These are phyloP conservation scores for Pelosia muscerda DNA, from an alignment of 2,888 invertebrate genomes.

Conservation along the genomic window DNA sequence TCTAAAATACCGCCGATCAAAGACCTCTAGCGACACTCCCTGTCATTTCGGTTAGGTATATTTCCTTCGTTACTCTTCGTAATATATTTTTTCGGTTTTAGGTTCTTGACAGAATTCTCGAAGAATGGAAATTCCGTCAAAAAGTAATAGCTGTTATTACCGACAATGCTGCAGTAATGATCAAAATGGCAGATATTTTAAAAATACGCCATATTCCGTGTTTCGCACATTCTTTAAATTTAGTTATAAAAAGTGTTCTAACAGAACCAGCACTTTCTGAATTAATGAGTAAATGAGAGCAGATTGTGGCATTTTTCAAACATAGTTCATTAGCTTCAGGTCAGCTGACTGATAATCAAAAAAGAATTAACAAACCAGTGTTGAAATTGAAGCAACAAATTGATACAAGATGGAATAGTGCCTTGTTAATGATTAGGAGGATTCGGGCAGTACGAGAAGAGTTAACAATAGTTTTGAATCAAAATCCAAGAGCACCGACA, in stretches of 20 bases:
- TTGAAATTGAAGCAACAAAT: slow-evolving; percentile 23
- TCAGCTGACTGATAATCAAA: slow-evolving; percentile 6
- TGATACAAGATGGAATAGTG: slow-evolving; percentile 27
- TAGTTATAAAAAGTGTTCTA: slow-evolving; percentile 17
- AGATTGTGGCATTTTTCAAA: slow-evolving; percentile 20
- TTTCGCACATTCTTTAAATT: slow-evolving; percentile 27
- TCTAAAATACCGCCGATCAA: no score
- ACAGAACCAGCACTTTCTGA: background rate
- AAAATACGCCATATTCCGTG: slow-evolving; percentile 26
- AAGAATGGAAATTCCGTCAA: slow-evolving; percentile 19
- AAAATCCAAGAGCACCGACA: slow-evolving; percentile 22
- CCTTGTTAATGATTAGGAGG: slow-evolving; percentile 19
- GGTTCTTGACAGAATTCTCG: slow-evolving; percentile 18
- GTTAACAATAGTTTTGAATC: slow-evolving; percentile 18
- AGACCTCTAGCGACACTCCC: background rate
- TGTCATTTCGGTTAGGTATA: background rate
- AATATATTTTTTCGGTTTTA: slow-evolving; percentile 6
- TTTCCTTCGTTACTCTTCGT: background rate
- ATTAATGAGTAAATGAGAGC: slow-evolving; percentile 16
- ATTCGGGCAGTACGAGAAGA: slow-evolving; percentile 25
- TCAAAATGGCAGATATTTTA: slow-evolving; percentile 21
- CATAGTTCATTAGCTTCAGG: slow-evolving; percentile 21
- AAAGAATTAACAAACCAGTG: slow-evolving; percentile 16
- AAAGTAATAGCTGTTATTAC: slow-evolving; percentile 25
- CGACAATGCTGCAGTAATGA: slow-evolving; percentile 22